These are phyloP conservation scores for Drosophila saltans DNA, from an alignment of 1,140 invertebrate species.

Conservation along the genomic window DNA sequence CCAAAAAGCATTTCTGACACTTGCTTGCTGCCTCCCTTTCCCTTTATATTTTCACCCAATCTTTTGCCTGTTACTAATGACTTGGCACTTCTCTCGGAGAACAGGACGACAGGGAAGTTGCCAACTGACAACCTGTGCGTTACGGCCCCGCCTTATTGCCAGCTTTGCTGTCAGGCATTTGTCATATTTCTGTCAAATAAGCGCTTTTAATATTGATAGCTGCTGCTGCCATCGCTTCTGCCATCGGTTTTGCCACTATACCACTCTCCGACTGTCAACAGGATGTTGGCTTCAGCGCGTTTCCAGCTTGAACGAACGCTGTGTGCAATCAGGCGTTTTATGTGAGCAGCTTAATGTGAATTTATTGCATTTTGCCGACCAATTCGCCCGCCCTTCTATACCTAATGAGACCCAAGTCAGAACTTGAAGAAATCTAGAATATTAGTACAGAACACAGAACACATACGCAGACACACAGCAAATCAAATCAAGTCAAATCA, in stretches of 20 bases:
- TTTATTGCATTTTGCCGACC: constrained; percentile 72
- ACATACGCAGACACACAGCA: background rate
- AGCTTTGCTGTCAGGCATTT: constrained; percentile 78
- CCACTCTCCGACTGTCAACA: constrained; percentile 63
- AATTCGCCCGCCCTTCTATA: constrained; percentile 30
- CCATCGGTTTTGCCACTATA: constrained; percentile 12
- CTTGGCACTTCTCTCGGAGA: constrained; percentile 68
- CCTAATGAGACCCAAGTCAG: constrained; percentile 58
- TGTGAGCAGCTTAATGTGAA: constrained; percentile 79
- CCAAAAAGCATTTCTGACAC: constrained; percentile 80
- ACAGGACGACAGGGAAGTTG: constrained; percentile 12
- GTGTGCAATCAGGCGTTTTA: constrained; percentile 80
- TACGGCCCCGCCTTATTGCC: constrained; percentile 44
- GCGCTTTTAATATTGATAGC: constrained; percentile 82
- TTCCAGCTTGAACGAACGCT: constrained; percentile 41
- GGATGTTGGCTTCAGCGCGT: constrained; percentile 77
- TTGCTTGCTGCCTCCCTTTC: constrained; percentile 32
- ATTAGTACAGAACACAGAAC: background rate
- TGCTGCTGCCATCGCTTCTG: constrained; percentile 36
- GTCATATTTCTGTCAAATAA: constrained; percentile 82
- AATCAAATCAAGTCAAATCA: constrained; percentile 10
- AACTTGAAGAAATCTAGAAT: background rate
- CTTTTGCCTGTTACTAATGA: constrained; percentile 73
- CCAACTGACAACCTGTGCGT: constrained; percentile 48
- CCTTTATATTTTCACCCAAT: constrained; percentile 16